phyloP scores from a whole-genome alignment of 2,113 vertebrate genomes.

The Suncus etruscus region DNA sequence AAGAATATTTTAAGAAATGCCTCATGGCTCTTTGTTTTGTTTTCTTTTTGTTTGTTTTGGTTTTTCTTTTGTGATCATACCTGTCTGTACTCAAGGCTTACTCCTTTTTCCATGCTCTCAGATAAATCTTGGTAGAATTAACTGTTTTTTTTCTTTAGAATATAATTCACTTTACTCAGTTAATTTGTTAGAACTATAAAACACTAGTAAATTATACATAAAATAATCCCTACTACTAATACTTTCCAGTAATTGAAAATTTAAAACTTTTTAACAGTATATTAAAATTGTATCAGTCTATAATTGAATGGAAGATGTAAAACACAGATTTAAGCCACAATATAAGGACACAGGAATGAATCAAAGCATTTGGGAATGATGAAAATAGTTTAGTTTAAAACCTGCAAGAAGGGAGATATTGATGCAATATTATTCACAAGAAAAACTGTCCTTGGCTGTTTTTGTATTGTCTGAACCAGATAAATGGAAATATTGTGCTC shows the following conservation, averaged over 20 bases:
- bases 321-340: slow-evolving; percentile 16
- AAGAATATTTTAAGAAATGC: background rate
- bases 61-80: no score
- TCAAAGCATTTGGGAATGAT: background rate
- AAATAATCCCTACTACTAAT: slow-evolving; percentile 51
- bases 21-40: background rate
- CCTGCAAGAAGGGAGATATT: background rate
- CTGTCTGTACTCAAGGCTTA: no score
- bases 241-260: slow-evolving; percentile 35
- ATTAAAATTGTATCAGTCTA: slow-evolving; percentile 56
- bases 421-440: background rate
- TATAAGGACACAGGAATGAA: slow-evolving; percentile 34
- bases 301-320: slow-evolving; percentile 57
- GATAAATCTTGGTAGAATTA: no score
- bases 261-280: slow-evolving; percentile 57
- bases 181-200: slow-evolving; percentile 22
- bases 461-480: slow-evolving; percentile 48
- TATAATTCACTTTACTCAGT: slow-evolving; percentile 50
- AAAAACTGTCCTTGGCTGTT: background rate
- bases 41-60: no score
- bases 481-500: slow-evolving; percentile 23
- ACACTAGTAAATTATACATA: slow-evolving; percentile 49
- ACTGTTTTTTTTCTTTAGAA: background rate
- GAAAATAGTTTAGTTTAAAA: background rate
- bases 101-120: no score